A percentile compares a stretch with the other conserved stretches of the same genome.
Conservation (phyloP, 2,888 invertebrate genomes). For the Plagiodera versicolora region DNA sequence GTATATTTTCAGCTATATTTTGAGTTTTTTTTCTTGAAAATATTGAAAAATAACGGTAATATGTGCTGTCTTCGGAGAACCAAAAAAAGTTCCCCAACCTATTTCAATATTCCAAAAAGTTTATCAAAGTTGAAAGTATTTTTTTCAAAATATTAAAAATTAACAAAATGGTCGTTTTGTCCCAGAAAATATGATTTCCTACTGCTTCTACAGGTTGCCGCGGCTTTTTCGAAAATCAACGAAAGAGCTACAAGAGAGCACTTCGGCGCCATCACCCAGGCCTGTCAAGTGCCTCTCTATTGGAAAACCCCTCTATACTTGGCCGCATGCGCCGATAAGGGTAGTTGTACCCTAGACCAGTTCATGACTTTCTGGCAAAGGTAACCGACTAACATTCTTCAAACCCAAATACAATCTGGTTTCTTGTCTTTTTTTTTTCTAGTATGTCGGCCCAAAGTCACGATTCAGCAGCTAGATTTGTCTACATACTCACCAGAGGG, state of each 20-base stretch:
- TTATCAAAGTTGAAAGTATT: no score
- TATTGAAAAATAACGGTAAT: no score
- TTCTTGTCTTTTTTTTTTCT: constrained; percentile 33
- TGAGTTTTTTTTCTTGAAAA: no score
- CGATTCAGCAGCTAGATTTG: constrained; percentile 87
- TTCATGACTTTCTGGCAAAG: constrained; percentile 92
- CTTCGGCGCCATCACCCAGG: constrained; percentile 70
- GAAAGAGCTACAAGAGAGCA: constrained; percentile 62
- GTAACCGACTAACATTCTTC: constrained; percentile 62
- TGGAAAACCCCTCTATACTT: constrained; percentile 97
- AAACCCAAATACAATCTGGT: no score
- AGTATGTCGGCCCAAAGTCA: constrained; percentile 83
- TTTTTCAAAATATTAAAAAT: no score
- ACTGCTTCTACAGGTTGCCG: constrained; percentile 65
- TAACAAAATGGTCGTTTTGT: no score
- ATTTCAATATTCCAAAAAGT: no score
- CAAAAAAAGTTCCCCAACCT: no score
- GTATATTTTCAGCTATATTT: no score
- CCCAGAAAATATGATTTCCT: no score
- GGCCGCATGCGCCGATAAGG: constrained; percentile 76
- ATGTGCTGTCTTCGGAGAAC: no score
- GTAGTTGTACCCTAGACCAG: constrained; percentile 73
- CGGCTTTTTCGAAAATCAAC: constrained; percentile 69
- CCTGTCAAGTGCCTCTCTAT: constrained; percentile 91
- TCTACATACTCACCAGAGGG: constrained; percentile 80